Conservation (phyloP, 2,888 invertebrate species). For the Antheraea assamensis region DNA sequence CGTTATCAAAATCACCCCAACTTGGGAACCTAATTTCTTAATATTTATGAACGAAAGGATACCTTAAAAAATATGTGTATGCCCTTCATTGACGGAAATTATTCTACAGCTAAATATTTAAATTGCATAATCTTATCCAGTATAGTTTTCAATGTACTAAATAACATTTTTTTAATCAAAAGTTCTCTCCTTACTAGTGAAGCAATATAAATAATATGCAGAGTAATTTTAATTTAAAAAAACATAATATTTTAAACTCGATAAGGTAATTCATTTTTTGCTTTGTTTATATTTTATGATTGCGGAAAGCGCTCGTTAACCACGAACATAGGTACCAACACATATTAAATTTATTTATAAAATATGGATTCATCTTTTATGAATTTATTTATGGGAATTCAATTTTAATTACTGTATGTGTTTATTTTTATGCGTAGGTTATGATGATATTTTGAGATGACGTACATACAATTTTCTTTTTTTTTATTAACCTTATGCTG, state of each 20-base stretch:
- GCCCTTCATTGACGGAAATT: no score
- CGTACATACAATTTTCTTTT: not conserved
- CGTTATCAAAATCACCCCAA: no score
- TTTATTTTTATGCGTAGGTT: not conserved
- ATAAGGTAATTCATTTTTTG: not conserved
- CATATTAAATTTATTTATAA: slow-evolving; percentile 9
- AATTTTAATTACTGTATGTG: not conserved
- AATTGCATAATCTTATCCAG: no score
- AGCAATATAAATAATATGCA: not conserved
- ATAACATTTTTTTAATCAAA: not conserved
- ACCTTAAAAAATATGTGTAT: no score
- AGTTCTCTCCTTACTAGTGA: not conserved
- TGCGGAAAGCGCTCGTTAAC: not conserved
- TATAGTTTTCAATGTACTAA: not conserved
- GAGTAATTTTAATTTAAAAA: not conserved
- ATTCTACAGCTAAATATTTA: no score
- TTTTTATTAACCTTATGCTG: not conserved
- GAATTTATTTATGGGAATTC: not conserved
- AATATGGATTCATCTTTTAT: not conserved
- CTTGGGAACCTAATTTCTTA: no score
- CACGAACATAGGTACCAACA: not conserved
- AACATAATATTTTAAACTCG: not conserved
- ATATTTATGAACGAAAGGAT: no score
- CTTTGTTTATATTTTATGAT: slow-evolving; percentile 1
- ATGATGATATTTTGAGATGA: not conserved